Conservation (phyloP, 1,140 invertebrate species). For the Drosophila orena region DNA sequence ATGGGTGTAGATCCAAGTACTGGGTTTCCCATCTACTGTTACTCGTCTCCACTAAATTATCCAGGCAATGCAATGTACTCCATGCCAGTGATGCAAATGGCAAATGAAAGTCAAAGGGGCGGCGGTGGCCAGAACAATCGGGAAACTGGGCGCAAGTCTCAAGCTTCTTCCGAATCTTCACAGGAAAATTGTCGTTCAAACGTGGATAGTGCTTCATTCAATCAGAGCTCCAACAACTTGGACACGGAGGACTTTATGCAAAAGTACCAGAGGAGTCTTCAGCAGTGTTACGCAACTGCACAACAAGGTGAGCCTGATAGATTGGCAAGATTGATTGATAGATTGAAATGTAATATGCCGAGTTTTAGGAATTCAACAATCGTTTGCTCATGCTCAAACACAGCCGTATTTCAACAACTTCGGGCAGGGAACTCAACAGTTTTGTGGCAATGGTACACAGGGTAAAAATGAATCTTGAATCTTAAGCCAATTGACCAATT, state of each 20-base stretch:
- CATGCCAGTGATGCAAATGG: conserved; percentile 8
- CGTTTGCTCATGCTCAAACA: conserved; percentile 1
- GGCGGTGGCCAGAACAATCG: background rate
- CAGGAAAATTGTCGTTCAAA: background rate
- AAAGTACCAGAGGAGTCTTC: conserved; percentile 33
- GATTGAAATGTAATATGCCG: too few species aligned
- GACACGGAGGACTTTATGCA: conserved; percentile 19
- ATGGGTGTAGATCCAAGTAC: conserved; percentile 11
- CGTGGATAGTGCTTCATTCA: background rate
- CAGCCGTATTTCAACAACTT: background rate
- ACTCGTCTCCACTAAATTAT: background rate
- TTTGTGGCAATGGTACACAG: background rate
- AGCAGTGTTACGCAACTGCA: conserved; percentile 19
- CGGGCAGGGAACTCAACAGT: conserved; percentile 1
- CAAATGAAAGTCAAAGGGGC: background rate
- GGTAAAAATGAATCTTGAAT: background rate
- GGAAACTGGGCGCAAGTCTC: background rate
- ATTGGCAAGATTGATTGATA: too few species aligned
- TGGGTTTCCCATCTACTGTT: conserved; percentile 3
- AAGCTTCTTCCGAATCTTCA: background rate
- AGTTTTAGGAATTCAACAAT: conserved; percentile 7
- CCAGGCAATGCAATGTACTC: background rate
- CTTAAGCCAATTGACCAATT: too few species aligned
- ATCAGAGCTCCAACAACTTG: background rate
- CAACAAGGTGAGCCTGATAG: conserved; percentile 10